Conservation (phyloP, 1,140 invertebrate genomes). For the Listronotus bonariensis region DNA sequence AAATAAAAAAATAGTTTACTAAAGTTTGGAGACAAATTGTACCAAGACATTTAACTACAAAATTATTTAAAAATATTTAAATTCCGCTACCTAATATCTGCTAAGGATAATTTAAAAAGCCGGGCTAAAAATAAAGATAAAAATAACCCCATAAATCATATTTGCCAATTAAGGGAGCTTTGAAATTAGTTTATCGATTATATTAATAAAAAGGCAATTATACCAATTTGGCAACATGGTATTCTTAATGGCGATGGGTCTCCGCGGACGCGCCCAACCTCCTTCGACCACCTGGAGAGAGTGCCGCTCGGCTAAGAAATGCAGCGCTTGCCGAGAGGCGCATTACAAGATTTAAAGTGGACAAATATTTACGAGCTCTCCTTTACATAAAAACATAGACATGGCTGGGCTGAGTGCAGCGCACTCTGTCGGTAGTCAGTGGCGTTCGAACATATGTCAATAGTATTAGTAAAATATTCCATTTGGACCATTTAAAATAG, state of each 20-base stretch:
- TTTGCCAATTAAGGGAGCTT: too few relatives aligned
- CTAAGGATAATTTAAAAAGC: too few relatives aligned
- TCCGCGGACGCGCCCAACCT: conserved; percentile 40
- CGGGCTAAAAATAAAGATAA: too few relatives aligned
- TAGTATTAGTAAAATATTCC: too few relatives aligned
- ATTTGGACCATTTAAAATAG: too few relatives aligned
- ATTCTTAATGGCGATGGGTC: conserved; percentile 29
- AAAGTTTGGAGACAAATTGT: too few relatives aligned
- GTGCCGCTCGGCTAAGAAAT: conserved; percentile 46
- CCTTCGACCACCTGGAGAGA: conserved; percentile 50
- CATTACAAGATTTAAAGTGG: conserved; percentile 53
- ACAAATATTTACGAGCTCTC: conserved; percentile 51
- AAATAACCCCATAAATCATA: too few relatives aligned
- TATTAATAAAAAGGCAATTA: neutral
- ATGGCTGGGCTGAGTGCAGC: conserved; percentile 48
- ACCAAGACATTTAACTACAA: too few relatives aligned
- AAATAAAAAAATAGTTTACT: too few relatives aligned
- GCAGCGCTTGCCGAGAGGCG: conserved; percentile 49
- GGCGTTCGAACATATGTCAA: conserved; percentile 21
- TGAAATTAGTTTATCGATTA: neutral
- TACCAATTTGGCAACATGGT: conserved; percentile 17
- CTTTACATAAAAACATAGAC: conserved; percentile 54
- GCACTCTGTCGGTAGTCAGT: conserved; percentile 44
- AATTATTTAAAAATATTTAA: too few relatives aligned
- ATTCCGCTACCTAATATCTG: too few relatives aligned